Evolutionary conservation across 2,888 invertebrate species (phyloP).

Genomic region (Azorinus chamasolen): DNA sequence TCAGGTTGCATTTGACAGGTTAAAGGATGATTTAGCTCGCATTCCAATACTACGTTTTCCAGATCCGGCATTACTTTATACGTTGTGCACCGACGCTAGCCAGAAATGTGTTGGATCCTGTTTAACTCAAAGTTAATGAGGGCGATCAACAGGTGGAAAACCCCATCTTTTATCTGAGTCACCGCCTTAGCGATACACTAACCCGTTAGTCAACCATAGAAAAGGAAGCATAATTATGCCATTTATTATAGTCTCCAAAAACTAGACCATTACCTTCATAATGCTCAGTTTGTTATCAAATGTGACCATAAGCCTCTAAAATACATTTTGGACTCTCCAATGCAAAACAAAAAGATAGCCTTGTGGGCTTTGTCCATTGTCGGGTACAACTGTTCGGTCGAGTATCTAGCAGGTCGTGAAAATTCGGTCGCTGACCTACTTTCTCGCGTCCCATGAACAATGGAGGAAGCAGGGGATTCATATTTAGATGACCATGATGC

Average conservation of each 20-base stretch:
- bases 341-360: too few species aligned
- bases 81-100: neutral
- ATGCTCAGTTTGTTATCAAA: neutral
- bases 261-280: neutral
- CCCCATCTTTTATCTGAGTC: neutral
- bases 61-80: neutral
- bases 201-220: conserved; percentile 1
- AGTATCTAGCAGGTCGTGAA: too few species aligned
- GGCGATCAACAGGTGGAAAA: neutral
- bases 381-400: too few species aligned
- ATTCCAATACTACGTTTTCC: neutral
- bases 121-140: conserved; percentile 5
- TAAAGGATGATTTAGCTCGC: neutral
- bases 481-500: too few species aligned
- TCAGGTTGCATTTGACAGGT: conserved; percentile 10
- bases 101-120: neutral
- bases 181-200: conserved; percentile 3
- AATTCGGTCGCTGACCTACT: too few species aligned
- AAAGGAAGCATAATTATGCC: neutral
- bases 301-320: neutral
- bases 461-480: neutral
- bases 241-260: conserved; percentile 1
- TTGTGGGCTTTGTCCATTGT: too few species aligned
- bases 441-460: neutral
- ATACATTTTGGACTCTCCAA: neutral